Evolutionary conservation across 2,888 invertebrate genomes (phyloP).

Genomic region (Eristalis tenax): DNA sequence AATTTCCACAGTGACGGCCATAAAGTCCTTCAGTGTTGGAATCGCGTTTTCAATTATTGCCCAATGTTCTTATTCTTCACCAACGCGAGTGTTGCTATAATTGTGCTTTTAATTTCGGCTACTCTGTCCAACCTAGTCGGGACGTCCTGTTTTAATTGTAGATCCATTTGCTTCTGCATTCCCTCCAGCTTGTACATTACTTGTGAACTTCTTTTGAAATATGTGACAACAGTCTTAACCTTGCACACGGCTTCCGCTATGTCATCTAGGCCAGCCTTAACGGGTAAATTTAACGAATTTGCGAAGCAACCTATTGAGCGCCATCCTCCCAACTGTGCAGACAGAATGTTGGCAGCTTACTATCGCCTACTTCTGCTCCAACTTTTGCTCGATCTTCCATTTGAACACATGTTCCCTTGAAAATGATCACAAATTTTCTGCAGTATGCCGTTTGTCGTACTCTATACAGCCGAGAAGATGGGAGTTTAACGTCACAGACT

Average conservation of each 20-base stretch:
- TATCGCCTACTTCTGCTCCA: conserved; percentile 34
- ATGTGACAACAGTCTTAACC: conserved; percentile 41
- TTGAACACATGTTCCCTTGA: conserved; percentile 39
- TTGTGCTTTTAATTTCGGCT: not conserved
- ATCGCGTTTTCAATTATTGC: conserved; percentile 22
- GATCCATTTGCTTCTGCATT: conserved; percentile 30
- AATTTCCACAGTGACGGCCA: conserved; percentile 34
- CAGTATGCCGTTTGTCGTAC: conserved; percentile 13
- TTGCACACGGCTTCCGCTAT: not conserved
- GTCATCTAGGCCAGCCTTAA: conserved; percentile 29
- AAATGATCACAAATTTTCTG: conserved; percentile 16
- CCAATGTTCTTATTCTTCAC: conserved; percentile 21
- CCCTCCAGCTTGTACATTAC: conserved; percentile 23
- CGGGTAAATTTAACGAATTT: conserved; percentile 30
- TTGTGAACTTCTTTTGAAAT: conserved; percentile 34
- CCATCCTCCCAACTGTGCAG: conserved; percentile 34
- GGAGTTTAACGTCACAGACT: conserved; percentile 3
- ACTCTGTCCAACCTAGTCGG: not conserved
- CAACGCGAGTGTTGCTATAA: conserved; percentile 20
- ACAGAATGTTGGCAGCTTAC: conserved; percentile 45
- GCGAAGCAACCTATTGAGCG: conserved; percentile 45
- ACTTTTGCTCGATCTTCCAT: conserved; percentile 51
- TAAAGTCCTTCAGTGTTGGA: conserved; percentile 30
- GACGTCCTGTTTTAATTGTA: not conserved
- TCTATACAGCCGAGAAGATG: conserved; percentile 20